These are phyloP conservation scores for Premnoplex brunnescens DNA, from an alignment of 2,797 vertebrate genomes.

Conservation along the genomic window DNA sequence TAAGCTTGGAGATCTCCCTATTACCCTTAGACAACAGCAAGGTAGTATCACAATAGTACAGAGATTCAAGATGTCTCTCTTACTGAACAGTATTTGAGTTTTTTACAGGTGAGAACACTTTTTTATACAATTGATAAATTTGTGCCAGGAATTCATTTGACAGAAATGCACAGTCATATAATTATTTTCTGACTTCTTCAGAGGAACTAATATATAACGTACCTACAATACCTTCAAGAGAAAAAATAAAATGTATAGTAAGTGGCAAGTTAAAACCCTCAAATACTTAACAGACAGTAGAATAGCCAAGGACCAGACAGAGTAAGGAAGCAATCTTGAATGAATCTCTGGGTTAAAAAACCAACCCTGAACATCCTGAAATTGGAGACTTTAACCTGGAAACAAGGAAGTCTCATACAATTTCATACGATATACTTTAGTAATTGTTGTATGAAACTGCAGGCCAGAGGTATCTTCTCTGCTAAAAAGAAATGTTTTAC, in stretches of 20 bases:
- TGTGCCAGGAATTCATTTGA: neutral
- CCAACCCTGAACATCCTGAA: neutral
- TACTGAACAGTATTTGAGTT: neutral
- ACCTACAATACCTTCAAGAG: neutral
- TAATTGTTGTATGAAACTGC: neutral
- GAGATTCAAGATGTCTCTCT: neutral
- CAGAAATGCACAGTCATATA: neutral
- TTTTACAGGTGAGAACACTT: neutral
- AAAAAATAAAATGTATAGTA: neutral
- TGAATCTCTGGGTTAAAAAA: neutral
- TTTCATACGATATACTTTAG: neutral
- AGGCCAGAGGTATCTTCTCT: neutral
- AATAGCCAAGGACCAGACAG: neutral
- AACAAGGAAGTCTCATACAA: neutral
- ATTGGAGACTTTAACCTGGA: neutral
- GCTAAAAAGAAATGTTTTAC: neutral
- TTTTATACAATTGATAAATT: neutral
- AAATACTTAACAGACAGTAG: neutral
- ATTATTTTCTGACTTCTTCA: neutral
- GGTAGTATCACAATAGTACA: neutral
- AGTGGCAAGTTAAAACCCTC: neutral
- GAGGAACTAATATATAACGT: neutral
- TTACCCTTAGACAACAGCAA: neutral
- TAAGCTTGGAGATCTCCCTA: neutral
- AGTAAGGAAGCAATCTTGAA: neutral